phyloP scores from a whole-genome alignment of 1,140 invertebrate genomes.

The Cylas formicarius region DNA sequence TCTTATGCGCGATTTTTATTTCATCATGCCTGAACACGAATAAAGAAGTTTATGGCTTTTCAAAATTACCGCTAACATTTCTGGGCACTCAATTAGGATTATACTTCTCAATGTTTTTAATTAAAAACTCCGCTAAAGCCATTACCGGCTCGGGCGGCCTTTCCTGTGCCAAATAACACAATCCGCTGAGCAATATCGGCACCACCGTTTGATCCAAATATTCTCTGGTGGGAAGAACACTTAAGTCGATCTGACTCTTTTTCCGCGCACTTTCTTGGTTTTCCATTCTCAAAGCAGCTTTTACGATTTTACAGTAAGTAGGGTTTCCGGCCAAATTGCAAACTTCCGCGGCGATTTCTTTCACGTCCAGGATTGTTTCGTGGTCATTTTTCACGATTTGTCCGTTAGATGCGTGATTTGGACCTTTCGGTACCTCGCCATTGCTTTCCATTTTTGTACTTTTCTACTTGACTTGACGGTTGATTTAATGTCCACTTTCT shows the following conservation, averaged over 20 bases:
- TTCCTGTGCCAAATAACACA: conserved; percentile 88
- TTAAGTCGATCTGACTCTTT: conserved; percentile 77
- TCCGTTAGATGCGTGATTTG: no score
- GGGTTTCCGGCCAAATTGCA: conserved; percentile 18
- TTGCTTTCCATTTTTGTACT: no score
- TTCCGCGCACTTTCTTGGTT: conserved; percentile 61
- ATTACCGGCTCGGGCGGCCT: conserved; percentile 90
- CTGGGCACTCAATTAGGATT: no score
- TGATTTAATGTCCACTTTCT: no score
- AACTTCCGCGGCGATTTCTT: conserved; percentile 17
- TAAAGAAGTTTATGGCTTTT: no score
- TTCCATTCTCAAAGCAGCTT: conserved; percentile 44
- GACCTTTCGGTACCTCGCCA: no score
- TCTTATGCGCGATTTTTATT: no score
- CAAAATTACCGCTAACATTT: no score
- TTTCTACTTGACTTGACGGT: no score
- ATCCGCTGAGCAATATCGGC: conserved; percentile 85
- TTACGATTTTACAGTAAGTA: conserved; percentile 16
- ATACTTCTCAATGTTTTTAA: no score
- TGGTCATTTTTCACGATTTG: conserved; percentile 6
- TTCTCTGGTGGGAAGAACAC: conserved; percentile 85
- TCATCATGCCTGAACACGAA: no score
- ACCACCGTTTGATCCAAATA: conserved; percentile 97
- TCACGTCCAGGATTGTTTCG: conserved; percentile 3
- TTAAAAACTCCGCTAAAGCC: conserved; percentile 82